These are phyloP conservation scores for Isoperla grammatica DNA, from an alignment of 2,888 invertebrate genomes.

Conservation along the genomic window DNA sequence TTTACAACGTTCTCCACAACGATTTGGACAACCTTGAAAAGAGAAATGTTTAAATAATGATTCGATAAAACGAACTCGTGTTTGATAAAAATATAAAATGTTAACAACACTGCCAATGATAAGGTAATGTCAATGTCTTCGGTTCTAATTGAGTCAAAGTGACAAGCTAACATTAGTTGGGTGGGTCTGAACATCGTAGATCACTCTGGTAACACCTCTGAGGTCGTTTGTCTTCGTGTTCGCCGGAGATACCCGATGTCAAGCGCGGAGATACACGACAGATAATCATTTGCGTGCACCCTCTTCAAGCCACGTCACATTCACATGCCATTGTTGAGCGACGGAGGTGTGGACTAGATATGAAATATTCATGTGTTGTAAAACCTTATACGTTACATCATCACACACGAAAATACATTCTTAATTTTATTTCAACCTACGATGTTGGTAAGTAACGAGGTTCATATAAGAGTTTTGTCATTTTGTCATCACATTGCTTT, in stretches of 20 bases:
- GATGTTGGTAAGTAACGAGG: too few relatives aligned
- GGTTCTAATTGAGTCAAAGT: slow-evolving; percentile 12
- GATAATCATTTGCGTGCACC: not conserved
- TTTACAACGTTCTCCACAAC: too few relatives aligned
- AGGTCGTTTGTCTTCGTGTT: slow-evolving; percentile 10
- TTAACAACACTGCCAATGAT: not conserved
- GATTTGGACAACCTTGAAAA: too few relatives aligned
- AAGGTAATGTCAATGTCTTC: not conserved
- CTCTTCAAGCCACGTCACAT: not conserved
- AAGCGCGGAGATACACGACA: not conserved
- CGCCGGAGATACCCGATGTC: not conserved
- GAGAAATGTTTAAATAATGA: too few relatives aligned
- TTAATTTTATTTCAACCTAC: too few relatives aligned
- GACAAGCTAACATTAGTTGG: slow-evolving; percentile 11
- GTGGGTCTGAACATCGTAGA: not conserved
- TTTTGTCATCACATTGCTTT: not conserved
- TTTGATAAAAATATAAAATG: too few relatives aligned
- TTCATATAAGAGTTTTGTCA: too few relatives aligned
- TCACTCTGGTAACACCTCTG: slow-evolving; percentile 8
- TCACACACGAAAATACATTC: too few relatives aligned
- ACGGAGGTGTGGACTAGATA: not conserved
- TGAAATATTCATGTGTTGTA: slow-evolving; percentile 1
- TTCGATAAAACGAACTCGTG: too few relatives aligned
- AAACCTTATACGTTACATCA: too few relatives aligned
- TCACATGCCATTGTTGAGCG: not conserved